Evolutionary conservation across 2,797 vertebrate genomes (phyloP), one percentile per base, ranked within the genome.

Genomic region (Micropoecilia bifurca): DNA sequence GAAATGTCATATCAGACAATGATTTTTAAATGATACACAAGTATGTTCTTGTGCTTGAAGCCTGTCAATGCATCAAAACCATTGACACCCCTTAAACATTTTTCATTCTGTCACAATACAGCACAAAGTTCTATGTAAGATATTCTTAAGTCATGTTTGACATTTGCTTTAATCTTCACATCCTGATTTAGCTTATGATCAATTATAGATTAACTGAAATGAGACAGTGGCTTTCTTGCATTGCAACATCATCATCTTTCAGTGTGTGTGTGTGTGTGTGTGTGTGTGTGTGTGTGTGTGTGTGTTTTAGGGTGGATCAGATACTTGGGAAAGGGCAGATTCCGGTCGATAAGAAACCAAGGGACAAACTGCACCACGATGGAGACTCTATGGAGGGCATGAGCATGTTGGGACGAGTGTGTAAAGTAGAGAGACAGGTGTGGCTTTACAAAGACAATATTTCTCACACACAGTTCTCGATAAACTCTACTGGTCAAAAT

Each of bases 371-470:
- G 79, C 92, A 96, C 6, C 95, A 96, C 72, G 98, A 99, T 82
- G 97, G 96, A 73, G 98, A 99, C 69, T 83, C 96, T 20, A 84
- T 97, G 25, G 98, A 98, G 84, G 97, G 99, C 45, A 95, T 99
- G 92, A 99, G 98, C 89, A 99, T 99, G 98, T 93, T 99, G 55
- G 98, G 98, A 45, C 96, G 98, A 2, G 98, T 99, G 75, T 98
- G 99, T 91, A 99, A 99, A 86, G 98, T 99, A 89, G 98, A 99
- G 92, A 97, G 98, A 88, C 98, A 99, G 97, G 98, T 99, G 94
- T 90, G 93, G 78, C 41, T 28, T 0, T 9, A 2, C 4, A 36
- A 10, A 12, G n/a, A 16, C n/a, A 66, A 41, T 25, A 43, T 43
- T 71, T 5, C 36, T 66, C 33, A 36, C 3, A 39, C 8, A 66